phyloP scores from a whole-genome alignment of 2,888 invertebrate genomes.

The Diaprepes abbreviatus region DNA sequence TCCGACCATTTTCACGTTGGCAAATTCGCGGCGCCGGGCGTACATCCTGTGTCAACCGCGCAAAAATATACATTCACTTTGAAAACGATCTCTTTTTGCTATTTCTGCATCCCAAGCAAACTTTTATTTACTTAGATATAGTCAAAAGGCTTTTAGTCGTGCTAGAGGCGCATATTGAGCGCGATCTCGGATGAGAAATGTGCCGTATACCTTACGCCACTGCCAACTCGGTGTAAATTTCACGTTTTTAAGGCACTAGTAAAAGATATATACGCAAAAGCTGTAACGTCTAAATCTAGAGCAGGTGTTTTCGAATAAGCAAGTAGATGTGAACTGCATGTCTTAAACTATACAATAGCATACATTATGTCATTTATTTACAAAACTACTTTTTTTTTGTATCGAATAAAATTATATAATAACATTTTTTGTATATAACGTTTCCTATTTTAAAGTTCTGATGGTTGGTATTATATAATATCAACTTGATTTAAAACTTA shows the following conservation, averaged over 20 bases:
- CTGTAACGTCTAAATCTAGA: conserved; percentile 4
- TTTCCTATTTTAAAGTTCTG: no score
- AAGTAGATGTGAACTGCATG: conserved; percentile 12
- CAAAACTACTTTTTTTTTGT: no score
- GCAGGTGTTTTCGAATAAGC: conserved; percentile 5
- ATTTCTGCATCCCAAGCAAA: conserved; percentile 47
- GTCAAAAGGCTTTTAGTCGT: conserved; percentile 48
- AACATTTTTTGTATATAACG: no score
- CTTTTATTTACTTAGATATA: conserved; percentile 51
- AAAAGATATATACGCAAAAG: conserved; percentile 12
- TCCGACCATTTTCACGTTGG: conserved; percentile 38
- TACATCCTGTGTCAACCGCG: conserved; percentile 43
- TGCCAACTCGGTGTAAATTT: conserved; percentile 39
- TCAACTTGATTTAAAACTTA: no score
- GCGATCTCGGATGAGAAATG: conserved; percentile 42
- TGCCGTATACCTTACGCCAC: conserved; percentile 36
- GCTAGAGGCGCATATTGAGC: conserved; percentile 45
- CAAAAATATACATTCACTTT: conserved; percentile 49
- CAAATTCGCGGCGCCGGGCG: conserved; percentile 41
- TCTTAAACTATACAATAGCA: no score
- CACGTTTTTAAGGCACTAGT: conserved; percentile 1
- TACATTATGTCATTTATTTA: no score
- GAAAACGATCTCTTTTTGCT: conserved; percentile 47
- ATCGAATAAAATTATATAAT: no score
- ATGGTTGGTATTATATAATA: no score